Percentiles rank a stretch among this genome's conserved stretches.
These are phyloP conservation scores for Trematomus bernacchii DNA, from an alignment of 2,797 vertebrate species.

Conservation along the genomic window DNA sequence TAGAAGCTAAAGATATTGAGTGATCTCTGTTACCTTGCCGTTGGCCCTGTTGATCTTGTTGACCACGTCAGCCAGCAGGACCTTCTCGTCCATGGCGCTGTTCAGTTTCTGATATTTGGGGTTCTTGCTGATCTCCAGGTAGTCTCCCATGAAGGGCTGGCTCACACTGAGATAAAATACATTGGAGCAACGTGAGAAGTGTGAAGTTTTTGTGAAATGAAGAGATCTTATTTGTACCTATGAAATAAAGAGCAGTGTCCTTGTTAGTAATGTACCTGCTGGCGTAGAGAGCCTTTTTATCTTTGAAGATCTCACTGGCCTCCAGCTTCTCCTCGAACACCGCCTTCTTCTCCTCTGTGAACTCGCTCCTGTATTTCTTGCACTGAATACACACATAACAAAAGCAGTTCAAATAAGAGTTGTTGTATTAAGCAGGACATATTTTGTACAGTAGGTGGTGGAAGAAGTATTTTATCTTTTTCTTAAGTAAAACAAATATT, in stretches of 20 bases:
- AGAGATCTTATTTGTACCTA: not conserved
- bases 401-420: slow-evolving; percentile 4
- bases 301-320: slow-evolving; percentile 98
- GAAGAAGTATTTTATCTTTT: no score
- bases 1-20: not conserved
- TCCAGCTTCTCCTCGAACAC: slow-evolving; percentile 97
- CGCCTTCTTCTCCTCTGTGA: slow-evolving; percentile 95
- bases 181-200: not conserved
- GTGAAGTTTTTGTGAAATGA: not conserved
- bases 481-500: no score
- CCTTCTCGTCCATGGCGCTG: slow-evolving; percentile 93
- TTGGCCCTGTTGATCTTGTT: slow-evolving; percentile 99
- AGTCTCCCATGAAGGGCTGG: slow-evolving; percentile 97
- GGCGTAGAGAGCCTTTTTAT: slow-evolving; percentile 97
- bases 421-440: not conserved
- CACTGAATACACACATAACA: slow-evolving; percentile 84
- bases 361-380: slow-evolving; percentile 95
- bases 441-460: not conserved
- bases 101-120: slow-evolving; percentile 97
- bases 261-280: slow-evolving; percentile 87
- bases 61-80: slow-evolving; percentile 95
- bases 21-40: slow-evolving; percentile 89
- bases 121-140: slow-evolving; percentile 96
- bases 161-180: slow-evolving; percentile 86
- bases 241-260: not conserved